Base-by-base conservation (phyloP, 2,797 vertebrate genomes). In the Otolemur crassicaudatus region DNA sequence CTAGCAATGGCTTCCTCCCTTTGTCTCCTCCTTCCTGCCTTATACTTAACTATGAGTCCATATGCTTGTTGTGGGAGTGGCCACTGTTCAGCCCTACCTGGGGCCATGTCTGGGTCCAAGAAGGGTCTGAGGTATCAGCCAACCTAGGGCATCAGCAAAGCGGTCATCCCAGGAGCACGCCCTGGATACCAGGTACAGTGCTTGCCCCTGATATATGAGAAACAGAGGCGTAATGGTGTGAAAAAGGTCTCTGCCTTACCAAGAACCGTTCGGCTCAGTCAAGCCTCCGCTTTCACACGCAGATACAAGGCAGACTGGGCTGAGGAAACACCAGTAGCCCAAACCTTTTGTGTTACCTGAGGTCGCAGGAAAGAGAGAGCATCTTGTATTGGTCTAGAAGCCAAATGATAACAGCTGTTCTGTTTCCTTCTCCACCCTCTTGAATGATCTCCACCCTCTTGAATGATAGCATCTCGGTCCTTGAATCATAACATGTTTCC, bases 141-240 rank as follows among this genome's bases (percentile, higher is more conserved):
- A 94, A 65, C 37, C 92, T 76, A 61, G 77, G 92, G 90, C 76
- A 49, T 82, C 14, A 73, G 85, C 83, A 90, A 87, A 91, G 31
- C n/a, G 65, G 60, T 75, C 20, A 81, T 0, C 46, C 77, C 86
- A 75, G 25, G 61, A 80, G 22, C 11, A 49, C 20, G 25, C 5
- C 31, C 49, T 90, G 23, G 40, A 25, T 70, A 25, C 10, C 40
- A 60, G 40, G n/a, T n/a, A 73, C 34, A 29, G 40, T 76, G 37
- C n/a, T 93, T n/a, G 40, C 19, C 61, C 20, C 72, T 70, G 34
- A 77, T 91, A 61, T 49, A 65, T 29, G 29, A 81, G 89, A 72
- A 85, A 31, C 31, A 65, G 12, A 92, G 61, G 31, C 9, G 16
- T 12, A n/a, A 67, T 19, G 31, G 65, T 67, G 31, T 67, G 16